Evolutionary conservation across 2,797 vertebrate species (phyloP), one percentile per base, ranked within the genome.

Genomic region (Loris lydekkerianus): DNA sequence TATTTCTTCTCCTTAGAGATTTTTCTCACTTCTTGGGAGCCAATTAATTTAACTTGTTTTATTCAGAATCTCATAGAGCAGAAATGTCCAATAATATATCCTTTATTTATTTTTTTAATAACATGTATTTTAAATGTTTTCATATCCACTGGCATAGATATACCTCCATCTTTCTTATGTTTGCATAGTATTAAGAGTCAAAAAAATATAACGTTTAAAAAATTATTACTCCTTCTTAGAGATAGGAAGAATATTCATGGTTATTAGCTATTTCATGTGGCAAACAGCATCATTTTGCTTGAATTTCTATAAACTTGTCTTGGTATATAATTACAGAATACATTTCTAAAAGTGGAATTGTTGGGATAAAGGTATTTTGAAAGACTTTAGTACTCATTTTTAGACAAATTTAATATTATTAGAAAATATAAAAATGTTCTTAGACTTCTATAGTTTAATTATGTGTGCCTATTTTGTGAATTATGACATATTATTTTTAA

Each of bases 311-410:
- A 70, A 94, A 73, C 5, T 34, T 84, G 5, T 63, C 9, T 91
- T 37, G 70, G 10, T 73, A 60, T 76, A 40, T 70, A 49, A 21
- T 80, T 93, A 9, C 37, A 81, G 90, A 76, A 70, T 86, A 49
- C 58, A 75, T 86, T 95, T 89, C 34, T 95, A 86, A 94, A 85
- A 82, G 63, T 49, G 7, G 15, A 89, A 86, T 86, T 94, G 25
- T 14, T 93, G 27, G 9, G 31, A 37, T 70, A 89, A 94, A 81
- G 25, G 4, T 3, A 91, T 78, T 73, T 92, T 72, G 31, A 78
- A 81, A 69, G 7, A 23, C 78, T 94, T 49, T 58, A 37, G 17
- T 27, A 61, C 5, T 15, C 56, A 81, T 53, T 91, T 90, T 37
- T 13, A 75, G 63, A 58, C 31, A 94, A 56, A 78, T 78, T 60